Conservation (phyloP, 2,113 vertebrate species). For the Athene cunicularia region DNA sequence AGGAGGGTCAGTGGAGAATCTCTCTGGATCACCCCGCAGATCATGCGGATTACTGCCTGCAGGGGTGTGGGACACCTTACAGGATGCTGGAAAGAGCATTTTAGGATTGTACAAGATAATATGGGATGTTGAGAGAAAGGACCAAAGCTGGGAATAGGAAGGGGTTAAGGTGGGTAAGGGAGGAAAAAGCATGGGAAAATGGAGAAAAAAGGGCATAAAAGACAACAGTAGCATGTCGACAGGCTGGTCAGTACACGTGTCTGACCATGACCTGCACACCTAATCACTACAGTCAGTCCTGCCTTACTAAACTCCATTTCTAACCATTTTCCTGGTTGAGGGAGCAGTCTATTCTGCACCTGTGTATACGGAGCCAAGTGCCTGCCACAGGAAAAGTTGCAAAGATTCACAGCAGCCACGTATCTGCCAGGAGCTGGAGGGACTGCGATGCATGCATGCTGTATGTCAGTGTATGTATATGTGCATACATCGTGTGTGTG, state of each 20-base stretch:
- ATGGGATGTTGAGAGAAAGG: accelerated
- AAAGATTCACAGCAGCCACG: accelerated
- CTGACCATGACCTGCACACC: too few species aligned
- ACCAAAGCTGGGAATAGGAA: background rate
- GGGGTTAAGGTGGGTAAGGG: background rate
- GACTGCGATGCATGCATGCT: accelerated
- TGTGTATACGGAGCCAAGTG: background rate
- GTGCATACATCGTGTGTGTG: accelerated
- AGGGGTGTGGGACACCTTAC: accelerated
- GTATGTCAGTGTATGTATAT: background rate
- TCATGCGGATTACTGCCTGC: background rate
- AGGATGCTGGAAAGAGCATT: accelerated
- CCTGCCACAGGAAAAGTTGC: background rate
- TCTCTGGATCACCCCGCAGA: too few species aligned
- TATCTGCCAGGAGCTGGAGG: background rate
- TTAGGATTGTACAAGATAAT: background rate
- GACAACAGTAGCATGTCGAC: background rate
- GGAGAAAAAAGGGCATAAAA: background rate
- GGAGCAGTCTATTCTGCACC: accelerated
- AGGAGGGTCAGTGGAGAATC: accelerated
- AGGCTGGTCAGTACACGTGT: background rate
- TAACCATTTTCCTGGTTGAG: background rate
- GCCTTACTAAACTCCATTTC: background rate
- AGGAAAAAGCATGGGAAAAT: background rate
- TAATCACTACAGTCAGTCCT: accelerated